Conservation (phyloP, 2,888 invertebrate genomes). For the Meiosimyza platycephala region DNA sequence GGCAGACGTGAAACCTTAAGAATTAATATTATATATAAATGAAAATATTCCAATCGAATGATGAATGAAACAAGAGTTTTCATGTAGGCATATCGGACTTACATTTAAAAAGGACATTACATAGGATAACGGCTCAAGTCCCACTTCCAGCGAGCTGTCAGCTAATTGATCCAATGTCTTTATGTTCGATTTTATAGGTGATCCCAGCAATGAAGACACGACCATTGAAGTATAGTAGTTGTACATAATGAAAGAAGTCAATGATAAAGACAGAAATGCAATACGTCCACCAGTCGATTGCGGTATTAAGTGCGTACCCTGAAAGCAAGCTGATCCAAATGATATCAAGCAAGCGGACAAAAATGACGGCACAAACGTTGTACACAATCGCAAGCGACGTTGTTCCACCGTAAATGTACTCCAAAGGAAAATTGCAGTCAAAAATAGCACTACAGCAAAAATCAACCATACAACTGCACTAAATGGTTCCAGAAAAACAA, state of each 20-base stretch:
- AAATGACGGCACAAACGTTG: conserved; percentile 56
- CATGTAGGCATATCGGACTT: conserved; percentile 39
- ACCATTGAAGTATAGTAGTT: conserved; percentile 75
- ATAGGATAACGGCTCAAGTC: conserved; percentile 68
- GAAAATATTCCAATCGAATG: background rate
- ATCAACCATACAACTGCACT: conserved; percentile 71
- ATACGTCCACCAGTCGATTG: conserved; percentile 66
- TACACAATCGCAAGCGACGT: conserved; percentile 44
- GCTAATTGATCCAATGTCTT: conserved; percentile 69
- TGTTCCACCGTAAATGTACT: conserved; percentile 59
- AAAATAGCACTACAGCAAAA: conserved; percentile 61
- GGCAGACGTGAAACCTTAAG: conserved; percentile 44
- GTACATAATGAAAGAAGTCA: conserved; percentile 69
- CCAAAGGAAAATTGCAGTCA: conserved; percentile 62
- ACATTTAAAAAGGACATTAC: conserved; percentile 57
- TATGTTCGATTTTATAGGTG: conserved; percentile 69
- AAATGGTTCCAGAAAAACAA: conserved; percentile 72
- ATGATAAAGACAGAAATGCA: conserved; percentile 55
- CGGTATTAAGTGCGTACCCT: conserved; percentile 68
- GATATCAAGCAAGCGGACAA: conserved; percentile 64
- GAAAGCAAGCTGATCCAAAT: conserved; percentile 69
- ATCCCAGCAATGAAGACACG: conserved; percentile 72
- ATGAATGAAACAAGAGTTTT: background rate
- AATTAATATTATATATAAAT: background rate
- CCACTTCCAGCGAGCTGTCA: conserved; percentile 70